Conservation (phyloP, 2,113 vertebrate species). For the Dromiciops gliroides region DNA sequence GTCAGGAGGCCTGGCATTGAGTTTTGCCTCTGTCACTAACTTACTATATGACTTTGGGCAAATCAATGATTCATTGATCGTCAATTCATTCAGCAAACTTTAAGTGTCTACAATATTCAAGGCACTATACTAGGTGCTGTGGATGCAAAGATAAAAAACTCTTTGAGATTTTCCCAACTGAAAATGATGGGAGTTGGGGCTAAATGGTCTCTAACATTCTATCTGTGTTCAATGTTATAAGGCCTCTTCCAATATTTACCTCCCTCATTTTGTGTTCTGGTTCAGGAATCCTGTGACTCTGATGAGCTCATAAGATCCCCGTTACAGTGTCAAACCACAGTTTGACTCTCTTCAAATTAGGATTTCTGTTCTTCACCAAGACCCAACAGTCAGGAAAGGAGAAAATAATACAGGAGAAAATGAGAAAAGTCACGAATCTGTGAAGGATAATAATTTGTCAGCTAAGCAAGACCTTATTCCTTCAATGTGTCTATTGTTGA, state of each 20-base stretch:
- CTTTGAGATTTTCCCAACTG: background rate
- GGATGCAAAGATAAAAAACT: background rate
- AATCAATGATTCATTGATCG: background rate
- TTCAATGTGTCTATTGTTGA: background rate
- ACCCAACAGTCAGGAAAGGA: background rate
- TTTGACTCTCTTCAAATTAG: background rate
- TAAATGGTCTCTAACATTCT: background rate
- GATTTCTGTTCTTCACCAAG: background rate
- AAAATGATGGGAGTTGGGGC: background rate
- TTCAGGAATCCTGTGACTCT: background rate
- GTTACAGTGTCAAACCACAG: background rate
- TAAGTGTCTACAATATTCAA: background rate
- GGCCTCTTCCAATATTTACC: background rate
- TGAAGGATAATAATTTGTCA: background rate
- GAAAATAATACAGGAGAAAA: background rate
- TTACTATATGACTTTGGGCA: too few species aligned
- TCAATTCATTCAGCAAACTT: background rate
- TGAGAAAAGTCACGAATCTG: background rate
- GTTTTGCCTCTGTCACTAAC: accelerated
- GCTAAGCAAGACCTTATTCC: background rate
- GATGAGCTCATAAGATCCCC: background rate
- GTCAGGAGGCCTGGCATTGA: background rate
- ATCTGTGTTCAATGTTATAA: background rate
- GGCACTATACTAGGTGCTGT: background rate
- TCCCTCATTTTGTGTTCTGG: background rate